Base-by-base conservation (phyloP, 2,797 vertebrate genomes). In the Falco rusticolus region DNA sequence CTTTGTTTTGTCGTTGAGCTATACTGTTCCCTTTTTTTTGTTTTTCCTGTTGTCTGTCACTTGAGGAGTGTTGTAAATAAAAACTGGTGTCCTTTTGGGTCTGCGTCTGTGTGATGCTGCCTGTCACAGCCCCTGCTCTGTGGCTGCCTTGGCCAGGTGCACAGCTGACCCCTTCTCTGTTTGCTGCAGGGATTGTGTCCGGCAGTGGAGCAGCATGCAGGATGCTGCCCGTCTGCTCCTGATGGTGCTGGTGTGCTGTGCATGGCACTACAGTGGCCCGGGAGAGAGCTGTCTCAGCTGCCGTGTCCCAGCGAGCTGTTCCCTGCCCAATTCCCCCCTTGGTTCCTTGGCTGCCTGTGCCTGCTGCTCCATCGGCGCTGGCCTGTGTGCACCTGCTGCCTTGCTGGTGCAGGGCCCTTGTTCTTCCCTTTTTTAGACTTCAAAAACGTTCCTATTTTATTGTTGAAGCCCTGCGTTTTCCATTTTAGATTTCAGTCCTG, bases 1-100 rank as follows among this genome's bases (percentile, higher is more conserved):
- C 83, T 94, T 93, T 76, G 82, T 95, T 84, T 76, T 86, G 89
- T 95, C 71, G 13, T 84, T 87, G 84, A 94, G 94, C 92, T 85
- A 29, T 87, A 69, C 90, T 83, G 91, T 96, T 92, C 79, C 81
- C 54, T 70, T 89, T 84, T 41, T 21, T 87, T 77, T 63, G 13
- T 61, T 57, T 79, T 87, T 78, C 31, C 71, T 91, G 93, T 95
- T 96, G 94, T 97, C 95, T 96, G 96, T 97, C 94, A 94, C 89
- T 96, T 96, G 96, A 97, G 94, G 97, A 96, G 94, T 95, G 87
- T 97, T 97, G 97, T 97, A 97, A 97, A 97, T 97, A 97, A 97
- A 97, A 41, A 63, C 96, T 96, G 92, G 85, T 96, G 97, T 97
- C 96, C 96, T 97, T 97, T 97, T 97, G 96, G 94, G 78, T 87